Evolutionary conservation across 2,797 vertebrate species (phyloP).

Genomic region (Clarias pachynema): DNA sequence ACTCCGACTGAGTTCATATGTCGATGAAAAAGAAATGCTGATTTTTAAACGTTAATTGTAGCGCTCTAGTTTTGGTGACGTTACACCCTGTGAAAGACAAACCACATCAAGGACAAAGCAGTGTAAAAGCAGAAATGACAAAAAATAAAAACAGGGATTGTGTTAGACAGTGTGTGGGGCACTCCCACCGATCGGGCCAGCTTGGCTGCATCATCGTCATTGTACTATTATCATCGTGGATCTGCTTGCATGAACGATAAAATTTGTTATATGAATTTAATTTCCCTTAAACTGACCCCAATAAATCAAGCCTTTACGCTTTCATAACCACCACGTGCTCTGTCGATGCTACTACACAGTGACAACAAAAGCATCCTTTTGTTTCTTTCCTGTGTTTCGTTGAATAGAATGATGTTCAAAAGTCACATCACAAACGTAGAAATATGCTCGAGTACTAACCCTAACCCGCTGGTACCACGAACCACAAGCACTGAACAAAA

Average conservation of each 20-base stretch:
- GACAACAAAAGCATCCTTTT: slow-evolving; percentile 37
- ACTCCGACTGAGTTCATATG: not conserved
- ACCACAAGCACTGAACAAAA: slow-evolving; percentile 64
- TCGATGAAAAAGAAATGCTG: not conserved
- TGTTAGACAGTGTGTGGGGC: slow-evolving; percentile 15
- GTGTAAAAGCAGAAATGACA: slow-evolving; percentile 14
- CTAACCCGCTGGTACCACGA: not conserved
- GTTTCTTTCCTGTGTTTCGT: not conserved
- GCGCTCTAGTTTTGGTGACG: not conserved
- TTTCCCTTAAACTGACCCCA: not conserved
- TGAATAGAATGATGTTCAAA: not conserved
- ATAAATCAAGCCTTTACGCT: not conserved
- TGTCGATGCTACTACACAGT: not conserved
- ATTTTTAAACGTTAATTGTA: not conserved
- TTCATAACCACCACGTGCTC: not conserved
- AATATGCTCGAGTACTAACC: slow-evolving; percentile 2
- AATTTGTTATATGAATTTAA: not conserved
- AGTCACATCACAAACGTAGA: not conserved
- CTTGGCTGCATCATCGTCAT: not conserved
- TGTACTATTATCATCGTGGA: not conserved
- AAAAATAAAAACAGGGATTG: slow-evolving; percentile 30
- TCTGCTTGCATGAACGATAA: not conserved
- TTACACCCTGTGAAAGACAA: not conserved
- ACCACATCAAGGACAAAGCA: slow-evolving; percentile 25
- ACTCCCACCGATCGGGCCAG: slow-evolving; percentile 30